A percentile compares a stretch with the other conserved stretches of the same genome.
phyloP scores from a whole-genome alignment of 2,797 vertebrate species.

The Alca torda region DNA sequence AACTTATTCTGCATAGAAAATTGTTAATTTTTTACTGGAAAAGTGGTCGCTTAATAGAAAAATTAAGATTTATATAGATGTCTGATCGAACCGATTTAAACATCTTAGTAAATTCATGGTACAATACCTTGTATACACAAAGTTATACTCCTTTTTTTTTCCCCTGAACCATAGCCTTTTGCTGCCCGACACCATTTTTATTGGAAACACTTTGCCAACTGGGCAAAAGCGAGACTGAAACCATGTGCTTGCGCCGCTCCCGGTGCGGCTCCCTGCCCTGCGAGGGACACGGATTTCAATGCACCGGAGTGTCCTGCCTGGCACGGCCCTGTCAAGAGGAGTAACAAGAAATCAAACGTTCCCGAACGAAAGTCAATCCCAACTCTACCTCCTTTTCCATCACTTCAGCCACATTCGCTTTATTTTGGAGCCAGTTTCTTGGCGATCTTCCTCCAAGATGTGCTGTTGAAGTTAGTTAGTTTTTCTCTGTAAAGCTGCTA shows the following conservation, averaged over 20 bases:
- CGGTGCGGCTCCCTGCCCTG: background rate
- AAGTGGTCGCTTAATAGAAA: background rate
- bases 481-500: background rate
- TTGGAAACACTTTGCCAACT: background rate
- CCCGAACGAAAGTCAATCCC: background rate
- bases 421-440: background rate
- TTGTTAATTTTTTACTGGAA: background rate
- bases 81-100: background rate
- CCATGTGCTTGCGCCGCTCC: background rate
- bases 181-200: background rate
- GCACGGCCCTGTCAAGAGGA: background rate
- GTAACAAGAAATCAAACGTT: background rate
- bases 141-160: background rate
- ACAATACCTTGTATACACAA: background rate
- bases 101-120: background rate
- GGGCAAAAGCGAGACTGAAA: background rate
- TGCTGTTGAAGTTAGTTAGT: background rate
- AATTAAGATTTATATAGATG: background rate
- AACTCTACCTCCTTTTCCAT: background rate
- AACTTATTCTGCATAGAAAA: background rate
- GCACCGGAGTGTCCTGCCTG: background rate
- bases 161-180: background rate
- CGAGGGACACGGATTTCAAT: fast-evolving
- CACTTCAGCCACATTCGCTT: background rate
- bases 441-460: background rate